Evolutionary conservation across 2,113 vertebrate genomes (phyloP).

Genomic region (Oreochromis niloticus): DNA sequence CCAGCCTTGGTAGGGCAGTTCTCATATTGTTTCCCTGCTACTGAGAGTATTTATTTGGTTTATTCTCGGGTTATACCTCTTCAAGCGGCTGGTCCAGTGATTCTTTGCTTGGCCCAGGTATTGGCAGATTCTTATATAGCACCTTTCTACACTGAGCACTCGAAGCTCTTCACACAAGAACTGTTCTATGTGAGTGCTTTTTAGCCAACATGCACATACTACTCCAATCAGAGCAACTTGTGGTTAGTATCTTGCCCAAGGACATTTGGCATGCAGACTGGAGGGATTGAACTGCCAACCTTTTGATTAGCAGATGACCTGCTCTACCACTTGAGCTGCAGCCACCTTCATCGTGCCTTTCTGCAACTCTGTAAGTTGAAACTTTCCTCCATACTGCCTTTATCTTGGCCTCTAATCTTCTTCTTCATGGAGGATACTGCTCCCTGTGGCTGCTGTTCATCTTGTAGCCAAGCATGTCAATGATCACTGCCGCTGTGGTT

Average conservation of each 20-base stretch:
- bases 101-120: not conserved
- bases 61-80: not conserved
- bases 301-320: not conserved
- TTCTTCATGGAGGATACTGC: not conserved
- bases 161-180: not conserved
- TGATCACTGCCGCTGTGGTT: not conserved
- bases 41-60: not conserved
- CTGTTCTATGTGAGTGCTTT: not conserved
- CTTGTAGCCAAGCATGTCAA: not conserved
- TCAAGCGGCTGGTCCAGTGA: fast-evolving
- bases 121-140: not conserved
- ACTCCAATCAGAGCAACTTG: not conserved
- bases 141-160: not conserved
- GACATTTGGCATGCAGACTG: not conserved
- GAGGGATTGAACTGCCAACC: fast-evolving
- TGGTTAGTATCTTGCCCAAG: not conserved
- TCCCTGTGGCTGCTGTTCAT: not conserved
- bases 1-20: not conserved
- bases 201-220: not conserved
- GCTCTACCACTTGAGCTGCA: not conserved
- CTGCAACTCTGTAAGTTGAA: not conserved
- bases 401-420: not conserved
- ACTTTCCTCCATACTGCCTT: not conserved
- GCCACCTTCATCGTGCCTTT: not conserved
- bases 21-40: not conserved